These are phyloP conservation scores for Amphibalanus amphitrite DNA, from an alignment of 1,140 invertebrate species.

Conservation along the genomic window DNA sequence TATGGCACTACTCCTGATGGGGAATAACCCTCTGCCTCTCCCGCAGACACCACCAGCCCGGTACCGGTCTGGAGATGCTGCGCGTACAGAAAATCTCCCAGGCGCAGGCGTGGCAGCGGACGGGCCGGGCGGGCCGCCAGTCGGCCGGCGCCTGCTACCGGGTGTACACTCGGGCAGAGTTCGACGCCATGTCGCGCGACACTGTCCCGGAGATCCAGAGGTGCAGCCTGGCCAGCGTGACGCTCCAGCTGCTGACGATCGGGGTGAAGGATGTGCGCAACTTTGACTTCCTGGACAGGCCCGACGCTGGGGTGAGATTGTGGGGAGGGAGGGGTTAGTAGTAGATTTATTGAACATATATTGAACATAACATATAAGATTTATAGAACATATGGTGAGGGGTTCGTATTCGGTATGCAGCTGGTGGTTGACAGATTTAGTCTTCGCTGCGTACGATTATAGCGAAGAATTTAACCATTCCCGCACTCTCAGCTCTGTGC, in stretches of 20 bases:
- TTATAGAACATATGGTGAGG: too few relatives aligned
- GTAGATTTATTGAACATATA: too few relatives aligned
- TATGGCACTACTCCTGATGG: too few relatives aligned
- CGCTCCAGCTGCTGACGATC: slow-evolving; percentile 66
- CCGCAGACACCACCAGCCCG: slow-evolving; percentile 47
- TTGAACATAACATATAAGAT: too few relatives aligned
- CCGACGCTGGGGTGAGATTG: slow-evolving; percentile 25
- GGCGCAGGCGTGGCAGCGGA: slow-evolving; percentile 80
- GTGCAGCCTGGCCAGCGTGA: slow-evolving; percentile 51
- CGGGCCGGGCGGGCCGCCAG: slow-evolving; percentile 70
- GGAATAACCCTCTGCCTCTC: too few relatives aligned
- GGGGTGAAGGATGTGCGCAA: slow-evolving; percentile 53
- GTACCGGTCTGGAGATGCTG: slow-evolving; percentile 65
- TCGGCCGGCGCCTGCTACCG: neutral
- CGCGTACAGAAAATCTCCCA: slow-evolving; percentile 68
- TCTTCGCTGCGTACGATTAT: too few relatives aligned
- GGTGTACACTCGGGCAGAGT: slow-evolving; percentile 32
- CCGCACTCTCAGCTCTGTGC: too few relatives aligned
- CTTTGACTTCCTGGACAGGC: slow-evolving; percentile 86
- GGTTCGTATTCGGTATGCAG: too few relatives aligned
- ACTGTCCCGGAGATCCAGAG: slow-evolving; percentile 73
- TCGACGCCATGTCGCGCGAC: slow-evolving; percentile 46
- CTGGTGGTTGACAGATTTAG: too few relatives aligned
- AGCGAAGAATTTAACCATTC: too few relatives aligned
- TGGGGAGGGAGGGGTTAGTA: too few relatives aligned